Conservation (phyloP, 2,113 vertebrate genomes). For the Pangasianodon gigas region DNA sequence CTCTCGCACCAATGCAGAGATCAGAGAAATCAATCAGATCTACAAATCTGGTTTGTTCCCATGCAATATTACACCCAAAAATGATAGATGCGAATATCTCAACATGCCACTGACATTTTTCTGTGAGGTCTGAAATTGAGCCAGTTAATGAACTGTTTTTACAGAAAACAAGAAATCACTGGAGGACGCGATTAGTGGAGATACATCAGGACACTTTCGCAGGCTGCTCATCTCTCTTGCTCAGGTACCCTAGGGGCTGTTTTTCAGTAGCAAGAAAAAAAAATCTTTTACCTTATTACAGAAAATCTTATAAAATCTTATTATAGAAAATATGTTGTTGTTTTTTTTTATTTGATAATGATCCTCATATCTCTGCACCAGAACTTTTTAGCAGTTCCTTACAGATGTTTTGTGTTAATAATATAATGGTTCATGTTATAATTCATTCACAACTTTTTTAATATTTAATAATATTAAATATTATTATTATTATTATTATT, state of each 20-base stretch:
- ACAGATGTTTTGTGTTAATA: neutral
- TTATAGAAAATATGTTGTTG: neutral
- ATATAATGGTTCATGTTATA: neutral
- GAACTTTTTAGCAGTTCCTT: neutral
- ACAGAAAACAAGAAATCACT: slow-evolving; percentile 89
- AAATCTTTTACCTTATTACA: neutral
- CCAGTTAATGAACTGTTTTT: slow-evolving; percentile 44
- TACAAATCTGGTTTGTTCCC: slow-evolving; percentile 85
- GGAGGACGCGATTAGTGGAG: slow-evolving; percentile 88
- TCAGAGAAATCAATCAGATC: slow-evolving; percentile 82
- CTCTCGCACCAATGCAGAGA: slow-evolving; percentile 88
- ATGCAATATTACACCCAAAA: neutral
- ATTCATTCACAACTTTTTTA: neutral
- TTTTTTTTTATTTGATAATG: neutral
- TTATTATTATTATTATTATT: no score
- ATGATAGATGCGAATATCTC: neutral
- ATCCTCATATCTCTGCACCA: neutral
- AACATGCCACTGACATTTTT: slow-evolving; percentile 11
- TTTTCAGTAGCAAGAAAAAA: neutral
- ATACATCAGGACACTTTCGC: slow-evolving; percentile 95
- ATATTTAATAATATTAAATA: no score
- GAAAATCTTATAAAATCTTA: neutral
- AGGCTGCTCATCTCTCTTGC: slow-evolving; percentile 90
- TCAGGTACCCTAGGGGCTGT: slow-evolving; percentile 79
- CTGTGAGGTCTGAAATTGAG: neutral